Evolutionary conservation across 2,888 invertebrate species (phyloP).

Genomic region (Diaprepes abbreviatus): DNA sequence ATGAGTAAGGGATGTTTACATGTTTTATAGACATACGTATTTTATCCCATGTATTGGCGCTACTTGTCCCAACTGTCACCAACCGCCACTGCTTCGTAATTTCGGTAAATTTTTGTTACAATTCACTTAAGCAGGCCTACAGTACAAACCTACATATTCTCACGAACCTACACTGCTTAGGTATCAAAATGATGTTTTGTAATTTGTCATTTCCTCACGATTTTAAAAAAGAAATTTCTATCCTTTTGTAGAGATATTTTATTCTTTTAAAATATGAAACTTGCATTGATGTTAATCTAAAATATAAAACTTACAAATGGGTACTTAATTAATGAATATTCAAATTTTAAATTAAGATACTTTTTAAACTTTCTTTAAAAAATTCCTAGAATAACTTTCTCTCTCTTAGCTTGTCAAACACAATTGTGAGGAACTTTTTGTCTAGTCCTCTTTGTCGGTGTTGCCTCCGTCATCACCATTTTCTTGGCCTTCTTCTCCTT

Average conservation of each 20-base stretch:
- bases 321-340: slow-evolving; percentile 18
- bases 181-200: too few relatives aligned
- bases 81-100: too few relatives aligned
- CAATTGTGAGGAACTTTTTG: not conserved
- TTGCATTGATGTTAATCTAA: slow-evolving; percentile 19
- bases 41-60: too few relatives aligned
- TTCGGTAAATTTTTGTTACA: too few relatives aligned
- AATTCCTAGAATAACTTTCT: slow-evolving; percentile 20
- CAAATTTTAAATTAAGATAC: slow-evolving; percentile 13
- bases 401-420: not conserved
- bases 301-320: slow-evolving; percentile 40
- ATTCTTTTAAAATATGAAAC: slow-evolving; percentile 32
- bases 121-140: too few relatives aligned
- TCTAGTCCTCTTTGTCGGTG: slow-evolving; percentile 47
- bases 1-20: too few relatives aligned
- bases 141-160: too few relatives aligned
- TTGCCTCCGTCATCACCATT: slow-evolving; percentile 48
- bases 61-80: too few relatives aligned
- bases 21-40: too few relatives aligned
- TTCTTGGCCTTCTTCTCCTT: slow-evolving; percentile 44
- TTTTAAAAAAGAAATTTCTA: not conserved
- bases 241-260: slow-evolving; percentile 29
- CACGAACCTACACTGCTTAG: too few relatives aligned
- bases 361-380: slow-evolving; percentile 20
- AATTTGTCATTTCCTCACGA: too few relatives aligned